A percentile compares a stretch with the other conserved stretches of the same genome.
Evolutionary conservation across 2,113 vertebrate genomes (phyloP).

Genomic region (Himantopus leucocephalus): DNA sequence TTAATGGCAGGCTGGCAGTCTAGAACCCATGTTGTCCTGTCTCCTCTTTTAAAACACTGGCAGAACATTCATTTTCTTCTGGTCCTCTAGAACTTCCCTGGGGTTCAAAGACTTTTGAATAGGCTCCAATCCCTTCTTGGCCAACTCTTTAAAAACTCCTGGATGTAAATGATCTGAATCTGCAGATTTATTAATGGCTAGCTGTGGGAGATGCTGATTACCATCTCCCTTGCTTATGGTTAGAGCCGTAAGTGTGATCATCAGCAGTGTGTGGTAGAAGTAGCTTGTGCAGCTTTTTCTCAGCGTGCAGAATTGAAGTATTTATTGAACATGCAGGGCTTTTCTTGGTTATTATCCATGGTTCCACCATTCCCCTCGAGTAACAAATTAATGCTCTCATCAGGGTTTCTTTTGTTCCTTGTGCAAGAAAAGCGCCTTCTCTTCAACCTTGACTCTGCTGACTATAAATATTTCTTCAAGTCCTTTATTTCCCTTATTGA

Average conservation of each 20-base stretch:
- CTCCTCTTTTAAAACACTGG: neutral
- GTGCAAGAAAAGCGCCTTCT: neutral
- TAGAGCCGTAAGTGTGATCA: conserved; percentile 47
- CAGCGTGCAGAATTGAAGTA: conserved; percentile 1
- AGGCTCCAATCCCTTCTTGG: neutral
- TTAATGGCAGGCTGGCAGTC: conserved; percentile 33
- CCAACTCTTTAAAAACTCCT: conserved; percentile 17
- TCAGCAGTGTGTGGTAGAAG: conserved; percentile 59
- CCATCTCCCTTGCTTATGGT: conserved; percentile 64
- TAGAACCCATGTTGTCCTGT: neutral
- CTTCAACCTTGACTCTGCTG: conserved; percentile 40
- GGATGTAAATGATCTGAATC: conserved; percentile 64
- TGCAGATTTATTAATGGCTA: conserved; percentile 69
- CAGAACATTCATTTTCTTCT: conserved; percentile 18
- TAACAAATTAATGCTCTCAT: conserved; percentile 40
- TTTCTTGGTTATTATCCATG: conserved; percentile 28
- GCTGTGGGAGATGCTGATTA: conserved; percentile 69
- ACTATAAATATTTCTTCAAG: conserved; percentile 41
- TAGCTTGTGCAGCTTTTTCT: conserved; percentile 63
- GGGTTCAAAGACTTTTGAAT: conserved; percentile 6
- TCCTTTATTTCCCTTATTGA: conserved; percentile 9
- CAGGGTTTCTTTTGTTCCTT: conserved; percentile 37
- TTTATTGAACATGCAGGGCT: conserved; percentile 34
- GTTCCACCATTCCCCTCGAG: conserved; percentile 15
- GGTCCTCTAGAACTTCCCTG: conserved; percentile 57